Base-by-base conservation (phyloP, 2,113 vertebrate genomes). In the Carollia perspicillata region DNA sequence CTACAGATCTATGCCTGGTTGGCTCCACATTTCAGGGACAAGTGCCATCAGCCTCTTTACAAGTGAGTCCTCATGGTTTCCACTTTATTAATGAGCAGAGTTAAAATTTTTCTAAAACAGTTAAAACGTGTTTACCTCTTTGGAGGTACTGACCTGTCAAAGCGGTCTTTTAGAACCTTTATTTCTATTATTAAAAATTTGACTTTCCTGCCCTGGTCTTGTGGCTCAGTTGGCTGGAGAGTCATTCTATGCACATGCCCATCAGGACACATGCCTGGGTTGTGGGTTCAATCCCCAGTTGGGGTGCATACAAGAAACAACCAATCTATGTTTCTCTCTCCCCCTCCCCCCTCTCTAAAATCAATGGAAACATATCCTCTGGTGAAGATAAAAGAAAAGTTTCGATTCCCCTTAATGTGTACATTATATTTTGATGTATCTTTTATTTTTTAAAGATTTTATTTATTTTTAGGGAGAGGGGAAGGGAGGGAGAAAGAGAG, bases 1-100 rank as follows among this genome's bases (percentile, higher is more conserved):
- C 98, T 99, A 68, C 99, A 99, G 98, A 99, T 99, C 98, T 99
- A 99, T 96, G 97, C 98, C 66, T 98, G 93, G 37, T 98, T 99
- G 88, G 97, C 97, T 58, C 99, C 99, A 1, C 99, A 99, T 98
- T 99, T 99, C 98, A 99, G 98, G 97, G 98, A 99, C 98, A 98
- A 98, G 98, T 99, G 99, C 96, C 99, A 99, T 96, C 60, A 14
- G 60, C 98, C 99, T 20, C 99, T 99, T 68, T 99, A 99, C 98
- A 98, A 98, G 99, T 99, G 93, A 98, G 98, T 98, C 89, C 89
- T 98, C 35, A 71, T 23, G 83, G 60, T 68, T 91, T 84, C 53
- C 16, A 26, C 26, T 74, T 84, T 92, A n/a, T 68, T 90, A 69
- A 88, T 51, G 77, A 95, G 42, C 75, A 89, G 12, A 85, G 53